These are phyloP conservation scores for Harlomillsia oculata DNA, from an alignment of 1,140 invertebrate genomes.

Conservation along the genomic window DNA sequence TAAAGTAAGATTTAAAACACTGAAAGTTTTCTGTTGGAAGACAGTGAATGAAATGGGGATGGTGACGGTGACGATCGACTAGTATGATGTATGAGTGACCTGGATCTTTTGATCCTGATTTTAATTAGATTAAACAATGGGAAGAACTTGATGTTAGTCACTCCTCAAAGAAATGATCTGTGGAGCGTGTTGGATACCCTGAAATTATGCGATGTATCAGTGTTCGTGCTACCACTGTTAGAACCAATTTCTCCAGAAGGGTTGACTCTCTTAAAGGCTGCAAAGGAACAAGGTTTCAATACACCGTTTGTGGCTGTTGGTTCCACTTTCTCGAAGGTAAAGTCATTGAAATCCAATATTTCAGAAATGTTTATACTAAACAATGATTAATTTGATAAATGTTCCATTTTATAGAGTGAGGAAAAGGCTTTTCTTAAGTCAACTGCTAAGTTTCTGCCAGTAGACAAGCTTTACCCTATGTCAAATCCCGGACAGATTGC, in stretches of 20 bases:
- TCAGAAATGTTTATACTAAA: no score
- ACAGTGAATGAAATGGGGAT: no score
- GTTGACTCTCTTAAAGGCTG: constrained; percentile 20
- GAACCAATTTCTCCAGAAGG: constrained; percentile 31
- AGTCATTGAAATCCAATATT: background rate
- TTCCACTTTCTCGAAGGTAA: constrained; percentile 26
- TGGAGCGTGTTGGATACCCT: constrained; percentile 66
- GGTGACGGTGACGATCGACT: no score
- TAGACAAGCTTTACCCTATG: constrained; percentile 27
- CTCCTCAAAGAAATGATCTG: constrained; percentile 58
- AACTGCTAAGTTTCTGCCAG: constrained; percentile 8
- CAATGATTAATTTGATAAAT: background rate
- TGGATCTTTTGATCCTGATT: constrained; percentile 17
- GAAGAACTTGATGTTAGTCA: constrained; percentile 54
- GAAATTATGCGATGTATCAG: constrained; percentile 71
- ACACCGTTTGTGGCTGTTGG: constrained; percentile 28
- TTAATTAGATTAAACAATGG: constrained; percentile 45
- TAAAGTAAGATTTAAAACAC: constrained; percentile 24
- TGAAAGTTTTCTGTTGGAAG: no score
- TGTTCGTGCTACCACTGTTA: constrained; percentile 57
- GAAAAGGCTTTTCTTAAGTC: constrained; percentile 32
- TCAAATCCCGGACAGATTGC: constrained; percentile 26
- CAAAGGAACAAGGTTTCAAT: constrained; percentile 31
- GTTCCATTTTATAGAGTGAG: constrained; percentile 15
- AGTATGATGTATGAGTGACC: constrained; percentile 22